These are phyloP conservation scores for Taxidea taxus DNA, from an alignment of 2,113 vertebrate species.

Conservation along the genomic window DNA sequence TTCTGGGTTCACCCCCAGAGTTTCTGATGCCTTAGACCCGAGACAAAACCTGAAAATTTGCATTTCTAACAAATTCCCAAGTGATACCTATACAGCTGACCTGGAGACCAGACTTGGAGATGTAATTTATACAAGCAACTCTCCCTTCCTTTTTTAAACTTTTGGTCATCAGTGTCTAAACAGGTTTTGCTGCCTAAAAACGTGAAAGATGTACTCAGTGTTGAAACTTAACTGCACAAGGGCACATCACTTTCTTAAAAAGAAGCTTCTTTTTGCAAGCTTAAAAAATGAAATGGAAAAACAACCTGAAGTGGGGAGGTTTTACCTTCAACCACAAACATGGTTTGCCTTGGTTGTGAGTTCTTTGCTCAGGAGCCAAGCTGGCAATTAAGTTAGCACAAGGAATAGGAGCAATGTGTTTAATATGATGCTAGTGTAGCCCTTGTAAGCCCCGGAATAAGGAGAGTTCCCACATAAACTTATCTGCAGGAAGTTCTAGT, in stretches of 20 bases:
- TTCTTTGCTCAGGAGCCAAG: conserved; percentile 52
- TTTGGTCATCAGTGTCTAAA: conserved; percentile 6
- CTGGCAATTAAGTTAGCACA: conserved; percentile 42
- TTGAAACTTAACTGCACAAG: background rate
- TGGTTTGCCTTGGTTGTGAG: background rate
- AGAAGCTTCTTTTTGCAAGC: background rate
- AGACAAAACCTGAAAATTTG: background rate
- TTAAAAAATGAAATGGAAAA: background rate
- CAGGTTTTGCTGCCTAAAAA: conserved; percentile 33
- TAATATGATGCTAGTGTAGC: background rate
- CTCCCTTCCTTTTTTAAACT: background rate
- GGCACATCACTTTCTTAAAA: conserved; percentile 7
- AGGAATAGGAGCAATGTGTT: conserved; percentile 16
- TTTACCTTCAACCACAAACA: conserved; percentile 48
- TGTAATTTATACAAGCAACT: conserved; percentile 37
- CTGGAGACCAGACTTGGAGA: background rate
- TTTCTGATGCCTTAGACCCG: background rate
- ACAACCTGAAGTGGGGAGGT: background rate
- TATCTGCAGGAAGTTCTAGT: background rate
- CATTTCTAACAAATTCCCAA: background rate
- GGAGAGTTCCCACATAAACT: background rate
- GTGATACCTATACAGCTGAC: background rate
- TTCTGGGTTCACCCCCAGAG: background rate
- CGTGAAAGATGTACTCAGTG: background rate
- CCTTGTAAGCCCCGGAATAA: conserved; percentile 24